These are phyloP conservation scores for Nemopilema nomurai DNA, from an alignment of 30 jellyfish, hydroid and myxozoan genomes.

Conservation along the genomic window DNA sequence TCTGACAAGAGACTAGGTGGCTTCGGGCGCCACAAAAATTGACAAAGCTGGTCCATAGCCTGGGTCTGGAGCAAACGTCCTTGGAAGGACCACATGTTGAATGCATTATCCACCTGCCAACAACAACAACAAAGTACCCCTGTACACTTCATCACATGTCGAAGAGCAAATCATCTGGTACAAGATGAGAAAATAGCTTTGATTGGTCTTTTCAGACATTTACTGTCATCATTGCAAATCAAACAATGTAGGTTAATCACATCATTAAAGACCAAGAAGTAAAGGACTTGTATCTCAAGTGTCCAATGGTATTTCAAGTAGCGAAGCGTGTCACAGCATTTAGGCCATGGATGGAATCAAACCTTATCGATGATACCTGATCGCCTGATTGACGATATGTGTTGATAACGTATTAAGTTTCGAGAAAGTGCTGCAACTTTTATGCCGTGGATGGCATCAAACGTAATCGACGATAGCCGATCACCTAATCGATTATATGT, in stretches of 20 bases:
- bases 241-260: constrained; percentile 24
- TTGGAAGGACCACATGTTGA: constrained; percentile 94
- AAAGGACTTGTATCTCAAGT: too few species aligned
- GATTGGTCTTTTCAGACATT: constrained; percentile 19
- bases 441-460: too few species aligned
- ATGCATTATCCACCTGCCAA: constrained; percentile 84
- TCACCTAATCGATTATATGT: too few species aligned
- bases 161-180: background rate
- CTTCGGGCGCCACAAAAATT: constrained; percentile 97
- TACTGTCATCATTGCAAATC: constrained; percentile 4
- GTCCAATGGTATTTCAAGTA: too few species aligned
- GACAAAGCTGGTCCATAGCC: constrained; percentile 87
- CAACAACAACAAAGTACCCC: background rate
- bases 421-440: too few species aligned
- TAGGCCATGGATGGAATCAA: too few species aligned
- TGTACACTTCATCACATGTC: background rate
- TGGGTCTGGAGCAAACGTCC: constrained; percentile 90
- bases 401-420: too few species aligned
- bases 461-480: too few species aligned
- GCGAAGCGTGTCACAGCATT: too few species aligned
- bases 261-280: constrained; percentile 7
- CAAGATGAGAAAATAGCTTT: background rate
- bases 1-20: constrained; percentile 86
- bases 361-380: too few species aligned
- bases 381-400: too few species aligned